Percentiles rank a stretch among this genome's conserved stretches.
These are phyloP conservation scores for Caenorhabditis sulstoni DNA, from an alignment of 2,888 invertebrate genomes.

Conservation along the genomic window DNA sequence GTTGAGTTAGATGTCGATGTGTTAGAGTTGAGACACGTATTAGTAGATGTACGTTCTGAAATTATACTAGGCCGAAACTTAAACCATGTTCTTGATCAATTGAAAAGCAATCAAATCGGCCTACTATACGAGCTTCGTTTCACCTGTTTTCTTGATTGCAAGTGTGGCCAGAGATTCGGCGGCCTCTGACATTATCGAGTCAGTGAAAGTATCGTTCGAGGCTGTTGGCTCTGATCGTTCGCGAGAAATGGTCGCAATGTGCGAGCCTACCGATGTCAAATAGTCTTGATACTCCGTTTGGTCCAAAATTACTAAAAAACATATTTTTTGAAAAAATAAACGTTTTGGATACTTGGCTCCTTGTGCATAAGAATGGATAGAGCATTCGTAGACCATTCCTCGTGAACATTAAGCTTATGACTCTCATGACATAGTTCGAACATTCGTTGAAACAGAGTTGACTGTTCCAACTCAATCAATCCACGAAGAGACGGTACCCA, in stretches of 20 bases:
- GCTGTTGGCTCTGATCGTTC: neutral
- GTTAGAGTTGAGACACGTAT: neutral
- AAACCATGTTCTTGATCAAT: too few relatives aligned
- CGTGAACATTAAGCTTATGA: neutral
- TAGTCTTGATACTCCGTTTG: neutral
- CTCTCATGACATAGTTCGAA: constrained; percentile 66
- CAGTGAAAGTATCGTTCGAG: neutral
- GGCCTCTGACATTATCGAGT: neutral
- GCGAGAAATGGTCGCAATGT: neutral
- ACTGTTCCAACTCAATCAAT: constrained; percentile 69
- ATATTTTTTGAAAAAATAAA: neutral
- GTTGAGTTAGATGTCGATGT: neutral
- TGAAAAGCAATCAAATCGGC: too few relatives aligned
- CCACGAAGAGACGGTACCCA: constrained; percentile 71
- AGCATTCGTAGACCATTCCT: constrained; percentile 29
- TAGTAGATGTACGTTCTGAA: neutral
- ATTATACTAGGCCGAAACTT: neutral
- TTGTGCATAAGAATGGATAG: constrained; percentile 32
- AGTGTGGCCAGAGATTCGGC: neutral
- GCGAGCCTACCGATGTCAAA: neutral
- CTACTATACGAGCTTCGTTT: neutral
- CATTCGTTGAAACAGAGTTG: constrained; percentile 61
- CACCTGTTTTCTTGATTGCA: neutral
- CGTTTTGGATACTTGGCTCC: constrained; percentile 9
- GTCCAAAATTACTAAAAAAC: neutral